phyloP scores from a whole-genome alignment of 1,140 invertebrate species.

The Cyclina sinensis region DNA sequence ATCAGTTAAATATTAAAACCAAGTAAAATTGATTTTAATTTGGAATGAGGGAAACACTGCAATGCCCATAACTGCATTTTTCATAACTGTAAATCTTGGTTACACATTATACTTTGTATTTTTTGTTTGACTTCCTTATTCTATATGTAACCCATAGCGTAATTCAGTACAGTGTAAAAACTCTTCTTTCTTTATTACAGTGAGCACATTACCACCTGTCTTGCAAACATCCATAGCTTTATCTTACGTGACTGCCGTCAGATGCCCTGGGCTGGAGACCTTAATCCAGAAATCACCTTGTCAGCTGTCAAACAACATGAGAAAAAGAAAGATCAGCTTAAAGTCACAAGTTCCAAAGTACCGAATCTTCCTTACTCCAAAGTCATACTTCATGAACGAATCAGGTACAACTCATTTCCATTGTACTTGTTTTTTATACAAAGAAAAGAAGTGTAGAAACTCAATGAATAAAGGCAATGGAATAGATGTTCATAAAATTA shows the following conservation, averaged over 20 bases:
- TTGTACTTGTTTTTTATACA: not conserved
- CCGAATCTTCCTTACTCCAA: slow-evolving; percentile 86
- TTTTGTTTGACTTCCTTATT: no score
- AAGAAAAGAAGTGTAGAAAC: no score
- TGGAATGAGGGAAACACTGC: no score
- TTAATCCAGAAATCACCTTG: slow-evolving; percentile 80
- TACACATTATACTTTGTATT: no score
- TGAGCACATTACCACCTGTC: slow-evolving; percentile 82
- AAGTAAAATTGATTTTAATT: no score
- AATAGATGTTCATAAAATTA: no score
- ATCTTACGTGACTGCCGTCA: slow-evolving; percentile 85
- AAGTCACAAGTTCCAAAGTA: slow-evolving; percentile 77
- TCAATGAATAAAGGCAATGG: no score
- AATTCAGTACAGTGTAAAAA: no score
- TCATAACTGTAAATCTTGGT: no score
- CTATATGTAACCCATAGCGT: no score
- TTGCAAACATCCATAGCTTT: slow-evolving; percentile 86
- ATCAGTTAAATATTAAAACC: no score
- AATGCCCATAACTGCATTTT: no score
- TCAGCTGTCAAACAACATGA: slow-evolving; percentile 80
- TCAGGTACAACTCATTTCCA: slow-evolving; percentile 78
- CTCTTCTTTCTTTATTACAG: slow-evolving; percentile 73
- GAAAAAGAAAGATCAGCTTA: slow-evolving; percentile 85
- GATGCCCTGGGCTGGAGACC: slow-evolving; percentile 85
- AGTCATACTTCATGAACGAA: slow-evolving; percentile 83